Evolutionary conservation across 2,113 vertebrate species (phyloP).

Genomic region (Etheostoma spectabile): DNA sequence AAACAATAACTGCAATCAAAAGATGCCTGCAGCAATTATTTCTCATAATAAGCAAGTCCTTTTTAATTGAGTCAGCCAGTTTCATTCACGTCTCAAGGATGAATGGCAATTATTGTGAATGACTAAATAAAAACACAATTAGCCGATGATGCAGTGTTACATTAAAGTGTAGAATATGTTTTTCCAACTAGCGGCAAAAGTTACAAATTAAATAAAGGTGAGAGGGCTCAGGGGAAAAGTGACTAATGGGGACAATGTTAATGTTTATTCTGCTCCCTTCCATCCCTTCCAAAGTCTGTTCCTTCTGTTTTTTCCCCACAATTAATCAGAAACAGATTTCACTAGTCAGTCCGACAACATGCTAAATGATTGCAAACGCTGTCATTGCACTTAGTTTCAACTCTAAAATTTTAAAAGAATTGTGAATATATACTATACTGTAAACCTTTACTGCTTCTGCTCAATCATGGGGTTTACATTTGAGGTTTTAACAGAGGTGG

Average conservation of each 20-base stretch:
- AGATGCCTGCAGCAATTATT: slow-evolving; percentile 69
- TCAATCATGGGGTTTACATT: too few relatives aligned
- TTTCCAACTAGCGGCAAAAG: slow-evolving; percentile 41
- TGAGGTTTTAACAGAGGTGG: too few relatives aligned
- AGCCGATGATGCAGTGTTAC: slow-evolving; percentile 53
- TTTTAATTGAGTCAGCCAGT: slow-evolving; percentile 70
- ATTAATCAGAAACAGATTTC: slow-evolving; percentile 43
- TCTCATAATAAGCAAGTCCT: slow-evolving; percentile 58
- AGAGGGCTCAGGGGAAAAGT: slow-evolving; percentile 36
- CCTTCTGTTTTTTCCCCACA: not conserved
- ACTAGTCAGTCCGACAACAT: slow-evolving; percentile 12
- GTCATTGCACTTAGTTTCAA: slow-evolving; percentile 10
- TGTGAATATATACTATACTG: too few relatives aligned
- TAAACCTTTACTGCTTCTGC: too few relatives aligned
- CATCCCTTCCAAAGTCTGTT: slow-evolving; percentile 2
- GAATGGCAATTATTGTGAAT: slow-evolving; percentile 70
- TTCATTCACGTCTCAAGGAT: slow-evolving; percentile 72
- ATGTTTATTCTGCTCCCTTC: slow-evolving; percentile 44
- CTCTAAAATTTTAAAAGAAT: not conserved
- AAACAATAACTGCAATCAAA: slow-evolving; percentile 59
- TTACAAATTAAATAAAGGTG: slow-evolving; percentile 53
- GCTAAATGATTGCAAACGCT: slow-evolving; percentile 28
- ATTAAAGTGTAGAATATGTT: slow-evolving; percentile 62
- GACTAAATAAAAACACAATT: slow-evolving; percentile 72
- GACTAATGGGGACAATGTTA: slow-evolving; percentile 42